These are phyloP conservation scores for Ameiurus melas DNA, from an alignment of 2,113 vertebrate species.

Conservation along the genomic window DNA sequence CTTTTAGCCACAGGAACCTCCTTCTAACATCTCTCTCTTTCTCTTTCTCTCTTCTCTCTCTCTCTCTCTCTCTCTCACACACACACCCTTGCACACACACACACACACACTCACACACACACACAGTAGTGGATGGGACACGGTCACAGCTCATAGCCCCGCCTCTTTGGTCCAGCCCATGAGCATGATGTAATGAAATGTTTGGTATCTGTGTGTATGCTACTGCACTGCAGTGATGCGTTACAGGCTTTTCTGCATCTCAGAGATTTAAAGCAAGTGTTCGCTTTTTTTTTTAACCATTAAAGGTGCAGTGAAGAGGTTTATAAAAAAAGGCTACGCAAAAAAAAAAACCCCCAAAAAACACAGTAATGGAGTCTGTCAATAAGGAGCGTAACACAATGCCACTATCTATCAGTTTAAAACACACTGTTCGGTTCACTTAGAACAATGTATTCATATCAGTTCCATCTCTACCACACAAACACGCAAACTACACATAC, in stretches of 20 bases:
- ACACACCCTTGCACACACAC: neutral
- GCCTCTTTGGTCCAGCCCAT: neutral
- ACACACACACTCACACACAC: slow-evolving; percentile 9
- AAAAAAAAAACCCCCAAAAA: neutral
- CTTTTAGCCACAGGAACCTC: slow-evolving; percentile 12
- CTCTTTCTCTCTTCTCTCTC: neutral
- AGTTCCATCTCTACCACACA: slow-evolving; percentile 16
- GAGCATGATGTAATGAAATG: slow-evolving; percentile 4
- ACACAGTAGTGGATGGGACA: neutral
- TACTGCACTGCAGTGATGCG: neutral
- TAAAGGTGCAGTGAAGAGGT: neutral
- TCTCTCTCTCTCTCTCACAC: neutral
- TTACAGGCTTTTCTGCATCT: neutral
- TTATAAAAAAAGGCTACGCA: neutral
- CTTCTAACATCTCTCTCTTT: neutral
- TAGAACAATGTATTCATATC: neutral
- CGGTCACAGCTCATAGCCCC: neutral
- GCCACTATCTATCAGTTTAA: neutral
- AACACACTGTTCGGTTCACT: neutral
- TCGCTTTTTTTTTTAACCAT: neutral
- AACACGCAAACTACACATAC: slow-evolving; percentile 16
- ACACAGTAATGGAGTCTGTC: neutral
- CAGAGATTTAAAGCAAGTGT: neutral
- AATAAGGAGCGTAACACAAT: neutral
- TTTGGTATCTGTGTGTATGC: neutral